Conservation (phyloP, 2,888 invertebrate species). For the Bedellia somnulentella region DNA sequence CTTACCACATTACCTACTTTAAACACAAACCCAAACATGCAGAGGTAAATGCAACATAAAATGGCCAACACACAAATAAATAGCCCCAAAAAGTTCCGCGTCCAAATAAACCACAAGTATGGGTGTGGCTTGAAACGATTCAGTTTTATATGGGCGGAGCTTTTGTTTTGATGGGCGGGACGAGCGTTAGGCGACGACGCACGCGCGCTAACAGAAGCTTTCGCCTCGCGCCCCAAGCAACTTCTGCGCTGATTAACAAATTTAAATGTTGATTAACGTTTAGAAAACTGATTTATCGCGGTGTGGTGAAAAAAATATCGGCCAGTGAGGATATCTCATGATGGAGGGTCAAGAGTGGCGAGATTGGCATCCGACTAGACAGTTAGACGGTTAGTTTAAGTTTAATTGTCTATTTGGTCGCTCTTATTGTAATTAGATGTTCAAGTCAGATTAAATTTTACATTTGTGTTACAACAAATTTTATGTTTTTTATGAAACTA, state of each 20-base stretch:
- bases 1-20: not conserved
- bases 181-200: conserved; percentile 17
- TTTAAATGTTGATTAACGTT: conserved; percentile 32
- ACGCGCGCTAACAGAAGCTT: conserved; percentile 69
- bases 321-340: conserved; percentile 30
- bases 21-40: not conserved
- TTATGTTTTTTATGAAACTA: not conserved
- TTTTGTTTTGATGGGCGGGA: conserved; percentile 7
- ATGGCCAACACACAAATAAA: not conserved
- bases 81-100: not conserved
- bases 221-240: conserved; percentile 46
- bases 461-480: not conserved
- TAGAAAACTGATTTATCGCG: conserved; percentile 56
- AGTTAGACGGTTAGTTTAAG: conserved; percentile 47
- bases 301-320: conserved; percentile 58
- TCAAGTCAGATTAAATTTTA: not conserved
- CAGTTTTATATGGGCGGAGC: conserved; percentile 34
- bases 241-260: conserved; percentile 15
- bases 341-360: conserved; percentile 56
- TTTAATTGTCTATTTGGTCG: too few relatives aligned
- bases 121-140: conserved; percentile 1
- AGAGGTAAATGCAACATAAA: not conserved
- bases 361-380: conserved; percentile 43
- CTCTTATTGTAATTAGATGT: not conserved
- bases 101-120: not conserved